Conservation (phyloP, 2,888 invertebrate species). For the Synanthedon tipuliformis region DNA sequence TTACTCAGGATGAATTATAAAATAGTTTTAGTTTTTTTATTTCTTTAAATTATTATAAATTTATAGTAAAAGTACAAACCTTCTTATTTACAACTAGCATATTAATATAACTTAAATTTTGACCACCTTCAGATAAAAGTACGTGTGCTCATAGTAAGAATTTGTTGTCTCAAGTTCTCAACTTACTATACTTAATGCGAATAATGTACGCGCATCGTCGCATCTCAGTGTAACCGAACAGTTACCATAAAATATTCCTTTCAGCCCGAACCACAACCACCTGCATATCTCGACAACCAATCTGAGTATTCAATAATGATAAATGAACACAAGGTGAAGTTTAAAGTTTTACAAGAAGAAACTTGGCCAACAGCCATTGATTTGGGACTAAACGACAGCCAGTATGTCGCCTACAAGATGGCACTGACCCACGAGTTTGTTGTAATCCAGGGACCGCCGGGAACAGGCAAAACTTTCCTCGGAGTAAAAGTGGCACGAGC, state of each 20-base stretch:
- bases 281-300: slow-evolving; percentile 21
- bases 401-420: slow-evolving; percentile 73
- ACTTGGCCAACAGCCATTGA: slow-evolving; percentile 58
- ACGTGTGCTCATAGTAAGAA: no score
- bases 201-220: no score
- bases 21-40: no score
- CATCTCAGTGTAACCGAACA: not conserved
- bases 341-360: slow-evolving; percentile 25
- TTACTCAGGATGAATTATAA: no score
- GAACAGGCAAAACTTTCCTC: slow-evolving; percentile 86
- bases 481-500: slow-evolving; percentile 78
- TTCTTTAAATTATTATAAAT: no score
- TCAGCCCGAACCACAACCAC: slow-evolving; percentile 27
- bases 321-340: slow-evolving; percentile 6
- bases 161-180: no score
- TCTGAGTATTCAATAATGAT: slow-evolving; percentile 7
- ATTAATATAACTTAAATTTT: no score
- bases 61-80: no score
- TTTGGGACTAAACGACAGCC: slow-evolving; percentile 73
- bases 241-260: slow-evolving; percentile 2
- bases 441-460: slow-evolving; percentile 88
- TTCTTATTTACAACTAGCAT: no score
- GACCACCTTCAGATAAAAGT: no score
- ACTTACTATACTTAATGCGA: no score
- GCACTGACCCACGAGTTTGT: slow-evolving; percentile 78